Conservation (phyloP, 92 coral and sea anemone genomes). For the Blastomussa wellsi region DNA sequence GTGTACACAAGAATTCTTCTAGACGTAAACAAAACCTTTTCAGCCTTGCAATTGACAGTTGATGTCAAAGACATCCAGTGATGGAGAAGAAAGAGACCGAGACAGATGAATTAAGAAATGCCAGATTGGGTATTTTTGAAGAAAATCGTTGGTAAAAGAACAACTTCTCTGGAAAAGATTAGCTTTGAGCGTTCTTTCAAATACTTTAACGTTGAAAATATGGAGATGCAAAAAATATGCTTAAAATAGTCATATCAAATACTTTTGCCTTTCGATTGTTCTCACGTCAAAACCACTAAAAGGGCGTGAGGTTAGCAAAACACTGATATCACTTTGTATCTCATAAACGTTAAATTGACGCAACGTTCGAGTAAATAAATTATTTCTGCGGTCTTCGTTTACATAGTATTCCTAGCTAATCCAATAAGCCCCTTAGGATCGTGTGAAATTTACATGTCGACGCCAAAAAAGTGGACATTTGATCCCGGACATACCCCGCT, state of each 20-base stretch:
- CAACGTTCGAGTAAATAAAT: conserved; percentile 13
- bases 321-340: conserved; percentile 27
- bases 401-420: conserved; percentile 5
- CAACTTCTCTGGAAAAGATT: not conserved
- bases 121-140: not conserved
- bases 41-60: not conserved
- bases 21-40: conserved; percentile 18
- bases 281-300: not conserved
- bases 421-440: conserved; percentile 19
- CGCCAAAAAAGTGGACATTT: conserved; percentile 10
- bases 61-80: conserved; percentile 10
- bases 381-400: conserved; percentile 24
- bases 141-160: not conserved
- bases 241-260: conserved; percentile 1
- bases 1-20: not conserved
- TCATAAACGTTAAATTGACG: conserved; percentile 35
- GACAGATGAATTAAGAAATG: not conserved
- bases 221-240: not conserved
- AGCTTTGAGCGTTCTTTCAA: not conserved
- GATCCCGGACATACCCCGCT: not conserved
- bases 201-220: not conserved
- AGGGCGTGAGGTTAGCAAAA: conserved; percentile 45
- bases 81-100: not conserved
- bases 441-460: conserved; percentile 31
- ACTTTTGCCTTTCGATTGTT: conserved; percentile 11